Evolutionary conservation across 2,888 invertebrate genomes (phyloP), one percentile per base, ranked within the genome.

Genomic region (Metellina segmentata): DNA sequence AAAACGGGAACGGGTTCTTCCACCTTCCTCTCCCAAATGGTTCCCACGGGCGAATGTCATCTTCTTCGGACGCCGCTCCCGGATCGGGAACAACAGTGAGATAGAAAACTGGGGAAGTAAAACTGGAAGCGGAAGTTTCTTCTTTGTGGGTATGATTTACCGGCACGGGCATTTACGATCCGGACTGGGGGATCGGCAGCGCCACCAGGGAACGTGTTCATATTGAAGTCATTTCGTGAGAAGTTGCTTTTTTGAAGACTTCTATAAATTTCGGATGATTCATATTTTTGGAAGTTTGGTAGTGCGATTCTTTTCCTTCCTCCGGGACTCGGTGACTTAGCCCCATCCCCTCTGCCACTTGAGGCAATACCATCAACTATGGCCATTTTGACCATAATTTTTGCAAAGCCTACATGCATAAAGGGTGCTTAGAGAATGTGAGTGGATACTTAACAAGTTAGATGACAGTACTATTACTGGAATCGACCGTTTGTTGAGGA

Each of bases 41-140:
- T 81, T 88, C 88, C 88, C 88, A 51, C 69, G 88, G 88, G 88
- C 61, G 34, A 69, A 69, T 74, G 81, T 79, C 81, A n/a, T 74
- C 72, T 53, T 53, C 49, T 34, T 34, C 69, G 7, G 4, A 20
- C 85, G 34, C 34, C 11, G 19, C n/a, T 49, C 71, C 16, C n/a
- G 34, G 8, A 49, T n/a, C 7, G 16, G 51, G 52, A 52, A n/a
- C 53, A 61, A 19, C 52, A 78, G 78, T 78, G 9, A 69, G 77
- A 85, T 77, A 77, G 77, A 70, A 85, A 77, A 16, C 77, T 78
- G 77, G n/a, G 49, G 81, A 53, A 79, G 79, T 72, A 87, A 87
- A 79, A 87, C 72, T 79, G 71, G 53, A 34, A 77, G 75, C 77
- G 72, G 78, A 79, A 88, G 81, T 81, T 20, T 88, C 61, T 81